A percentile compares a stretch with the other conserved stretches of the same genome.
Evolutionary conservation across 2,888 invertebrate species (phyloP).

Genomic region (Lampropteryx suffumata): DNA sequence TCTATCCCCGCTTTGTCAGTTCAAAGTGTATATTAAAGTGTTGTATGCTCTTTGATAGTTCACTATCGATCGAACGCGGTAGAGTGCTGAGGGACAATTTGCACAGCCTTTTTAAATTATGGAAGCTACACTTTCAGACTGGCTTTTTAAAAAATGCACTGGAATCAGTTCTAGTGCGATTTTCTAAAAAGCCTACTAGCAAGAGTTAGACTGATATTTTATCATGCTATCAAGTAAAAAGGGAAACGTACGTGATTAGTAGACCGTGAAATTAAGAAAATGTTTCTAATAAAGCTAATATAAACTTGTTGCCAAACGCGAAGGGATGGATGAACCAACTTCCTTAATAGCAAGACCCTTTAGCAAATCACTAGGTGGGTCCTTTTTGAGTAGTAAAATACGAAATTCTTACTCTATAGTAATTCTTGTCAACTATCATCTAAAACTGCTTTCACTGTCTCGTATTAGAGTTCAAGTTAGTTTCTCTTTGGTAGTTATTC

Average conservation of each 20-base stretch:
- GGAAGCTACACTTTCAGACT: neutral
- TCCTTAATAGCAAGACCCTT: conserved; percentile 58
- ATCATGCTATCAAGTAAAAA: too few relatives aligned
- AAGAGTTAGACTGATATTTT: too few relatives aligned
- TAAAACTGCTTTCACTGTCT: conserved; percentile 44
- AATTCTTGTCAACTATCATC: conserved; percentile 38
- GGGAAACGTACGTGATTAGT: neutral
- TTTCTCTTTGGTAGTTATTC: conserved; percentile 36
- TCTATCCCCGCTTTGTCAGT: conserved; percentile 35
- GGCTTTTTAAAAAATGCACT: neutral
- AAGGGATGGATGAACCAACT: conserved; percentile 50
- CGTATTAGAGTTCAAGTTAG: conserved; percentile 52
- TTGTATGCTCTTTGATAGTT: conserved; percentile 18
- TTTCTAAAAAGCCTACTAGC: too few relatives aligned
- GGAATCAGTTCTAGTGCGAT: neutral
- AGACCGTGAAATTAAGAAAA: conserved; percentile 23
- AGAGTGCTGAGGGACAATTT: conserved; percentile 6
- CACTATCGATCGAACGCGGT: conserved; percentile 4
- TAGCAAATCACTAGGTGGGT: conserved; percentile 62
- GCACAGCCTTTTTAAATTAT: conserved; percentile 8
- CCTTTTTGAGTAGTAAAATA: conserved; percentile 62
- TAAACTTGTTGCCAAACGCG: conserved; percentile 50
- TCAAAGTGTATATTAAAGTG: conserved; percentile 34
- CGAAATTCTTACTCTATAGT: conserved; percentile 58
- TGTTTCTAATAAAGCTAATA: conserved; percentile 45